These are phyloP conservation scores for Podiceps cristatus DNA, from an alignment of 2,113 vertebrate species.

Conservation along the genomic window DNA sequence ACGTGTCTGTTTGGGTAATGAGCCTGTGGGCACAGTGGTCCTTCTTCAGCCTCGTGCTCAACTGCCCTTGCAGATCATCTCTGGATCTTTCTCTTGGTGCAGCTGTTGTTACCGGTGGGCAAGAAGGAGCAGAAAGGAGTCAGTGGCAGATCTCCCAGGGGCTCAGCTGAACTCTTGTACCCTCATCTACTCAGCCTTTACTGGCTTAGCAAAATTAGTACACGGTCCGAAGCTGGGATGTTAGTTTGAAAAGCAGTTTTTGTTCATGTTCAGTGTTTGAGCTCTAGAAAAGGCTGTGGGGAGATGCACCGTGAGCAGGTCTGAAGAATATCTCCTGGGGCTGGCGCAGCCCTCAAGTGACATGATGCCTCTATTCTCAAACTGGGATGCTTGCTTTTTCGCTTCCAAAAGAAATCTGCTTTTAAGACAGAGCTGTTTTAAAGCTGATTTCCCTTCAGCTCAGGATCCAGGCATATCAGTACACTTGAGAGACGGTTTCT, in stretches of 20 bases:
- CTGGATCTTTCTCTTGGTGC: neutral
- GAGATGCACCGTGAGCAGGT: neutral
- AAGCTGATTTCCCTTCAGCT: neutral
- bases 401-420: neutral
- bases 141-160: neutral
- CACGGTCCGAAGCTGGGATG: neutral
- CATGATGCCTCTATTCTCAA: neutral
- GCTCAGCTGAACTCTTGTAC: neutral
- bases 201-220: neutral
- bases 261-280: neutral
- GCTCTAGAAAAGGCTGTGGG: neutral
- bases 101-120: neutral
- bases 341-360: neutral
- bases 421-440: neutral
- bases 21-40: neutral
- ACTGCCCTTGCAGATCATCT: neutral
- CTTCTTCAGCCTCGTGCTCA: fast-evolving
- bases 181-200: neutral
- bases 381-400: neutral
- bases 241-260: neutral
- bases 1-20: neutral
- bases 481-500: neutral
- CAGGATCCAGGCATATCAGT: neutral
- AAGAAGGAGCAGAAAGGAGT: neutral
- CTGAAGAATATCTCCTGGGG: neutral